Evolutionary conservation across 1,140 invertebrate species (phyloP).

Genomic region (Megathymus violae): DNA sequence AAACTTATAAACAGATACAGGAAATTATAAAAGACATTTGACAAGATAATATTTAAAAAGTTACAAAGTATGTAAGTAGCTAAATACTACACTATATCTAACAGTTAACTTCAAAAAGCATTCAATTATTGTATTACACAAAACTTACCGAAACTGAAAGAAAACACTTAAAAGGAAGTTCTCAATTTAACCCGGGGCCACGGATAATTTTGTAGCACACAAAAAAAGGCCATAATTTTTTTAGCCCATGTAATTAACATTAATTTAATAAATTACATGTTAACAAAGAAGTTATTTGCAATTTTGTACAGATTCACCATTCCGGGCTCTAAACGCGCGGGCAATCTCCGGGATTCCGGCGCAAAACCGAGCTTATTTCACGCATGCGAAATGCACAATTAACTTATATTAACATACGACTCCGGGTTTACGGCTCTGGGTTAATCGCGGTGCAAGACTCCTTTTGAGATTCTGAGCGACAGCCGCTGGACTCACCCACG

Average conservation of each 20-base stretch:
- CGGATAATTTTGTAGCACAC: neutral
- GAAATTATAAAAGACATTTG: too few relatives aligned
- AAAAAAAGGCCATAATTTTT: conserved; percentile 5
- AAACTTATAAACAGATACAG: too few relatives aligned
- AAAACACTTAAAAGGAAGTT: too few relatives aligned
- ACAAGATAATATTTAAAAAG: too few relatives aligned
- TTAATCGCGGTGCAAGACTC: conserved; percentile 19
- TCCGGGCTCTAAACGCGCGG: conserved; percentile 28
- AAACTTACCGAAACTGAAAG: too few relatives aligned
- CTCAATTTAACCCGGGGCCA: neutral
- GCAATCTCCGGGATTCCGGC: conserved; percentile 48
- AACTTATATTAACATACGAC: conserved; percentile 59
- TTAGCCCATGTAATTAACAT: conserved; percentile 33
- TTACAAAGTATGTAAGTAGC: too few relatives aligned
- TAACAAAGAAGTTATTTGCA: conserved; percentile 36
- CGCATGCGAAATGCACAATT: conserved; percentile 66
- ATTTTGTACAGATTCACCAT: conserved; percentile 37
- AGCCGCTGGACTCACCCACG: neutral
- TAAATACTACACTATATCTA: too few relatives aligned
- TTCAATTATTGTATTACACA: too few relatives aligned
- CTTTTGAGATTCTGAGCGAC: conserved; percentile 17
- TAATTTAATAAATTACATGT: conserved; percentile 37
- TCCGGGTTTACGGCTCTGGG: neutral
- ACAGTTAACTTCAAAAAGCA: too few relatives aligned
- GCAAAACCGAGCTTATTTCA: conserved; percentile 55